Percentiles rank a stretch among this genome's conserved stretches.
phyloP scores from a whole-genome alignment of 2,888 invertebrate genomes.

The Dascillus cervinus region DNA sequence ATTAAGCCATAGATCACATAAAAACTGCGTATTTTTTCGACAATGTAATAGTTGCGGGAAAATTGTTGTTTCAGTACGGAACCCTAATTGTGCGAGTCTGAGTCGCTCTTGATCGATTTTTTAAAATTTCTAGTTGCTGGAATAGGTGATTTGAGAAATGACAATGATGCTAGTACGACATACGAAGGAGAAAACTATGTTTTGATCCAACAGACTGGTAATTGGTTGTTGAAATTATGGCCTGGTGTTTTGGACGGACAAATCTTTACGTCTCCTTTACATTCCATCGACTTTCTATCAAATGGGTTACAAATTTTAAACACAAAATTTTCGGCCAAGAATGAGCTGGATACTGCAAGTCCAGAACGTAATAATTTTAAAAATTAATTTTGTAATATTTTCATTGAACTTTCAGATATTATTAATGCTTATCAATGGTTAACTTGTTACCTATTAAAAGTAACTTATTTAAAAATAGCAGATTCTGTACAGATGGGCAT shows the following conservation, averaged over 20 bases:
- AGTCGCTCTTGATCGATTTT: no score
- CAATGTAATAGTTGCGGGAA: no score
- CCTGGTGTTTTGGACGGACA: slow-evolving; percentile 35
- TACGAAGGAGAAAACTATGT: slow-evolving; percentile 92
- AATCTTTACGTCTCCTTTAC: slow-evolving; percentile 52
- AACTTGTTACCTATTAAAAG: slow-evolving; percentile 64
- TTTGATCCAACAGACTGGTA: slow-evolving; percentile 70
- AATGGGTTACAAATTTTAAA: slow-evolving; percentile 47
- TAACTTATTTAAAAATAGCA: slow-evolving; percentile 56
- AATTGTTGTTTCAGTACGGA: no score
- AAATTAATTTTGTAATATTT: no score
- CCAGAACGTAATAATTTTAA: no score
- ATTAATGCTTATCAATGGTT: slow-evolving; percentile 73
- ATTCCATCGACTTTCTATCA: slow-evolving; percentile 57
- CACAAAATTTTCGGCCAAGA: slow-evolving; percentile 49
- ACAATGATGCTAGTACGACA: slow-evolving; percentile 80
- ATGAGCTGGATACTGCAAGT: no score
- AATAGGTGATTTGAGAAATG: slow-evolving; percentile 66
- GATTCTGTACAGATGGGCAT: slow-evolving; percentile 45
- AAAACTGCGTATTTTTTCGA: no score
- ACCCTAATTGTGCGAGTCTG: no score
- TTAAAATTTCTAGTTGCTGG: slow-evolving; percentile 60
- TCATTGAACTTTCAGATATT: slow-evolving; percentile 57
- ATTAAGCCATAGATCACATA: no score
- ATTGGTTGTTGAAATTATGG: slow-evolving; percentile 70